These are phyloP conservation scores for Platyrinchus mystaceus DNA, from an alignment of 2,797 vertebrate genomes.

Conservation along the genomic window DNA sequence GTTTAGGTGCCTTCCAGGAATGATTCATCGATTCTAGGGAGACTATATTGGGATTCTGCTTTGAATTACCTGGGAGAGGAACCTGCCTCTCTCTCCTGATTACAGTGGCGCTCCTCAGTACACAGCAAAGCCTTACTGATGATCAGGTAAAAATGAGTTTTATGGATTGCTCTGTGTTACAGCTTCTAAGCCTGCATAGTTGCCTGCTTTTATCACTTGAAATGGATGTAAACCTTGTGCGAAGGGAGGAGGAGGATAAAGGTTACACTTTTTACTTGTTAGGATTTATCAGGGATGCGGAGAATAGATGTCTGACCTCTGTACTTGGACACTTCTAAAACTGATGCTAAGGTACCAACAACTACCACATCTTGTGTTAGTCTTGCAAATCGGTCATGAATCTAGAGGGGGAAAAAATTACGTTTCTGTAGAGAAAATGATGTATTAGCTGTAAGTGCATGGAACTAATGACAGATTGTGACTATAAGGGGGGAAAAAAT, in stretches of 20 bases:
- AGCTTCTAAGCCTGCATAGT: neutral
- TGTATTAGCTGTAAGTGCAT: neutral
- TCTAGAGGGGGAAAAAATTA: neutral
- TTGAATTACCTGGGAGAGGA: neutral
- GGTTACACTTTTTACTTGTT: neutral
- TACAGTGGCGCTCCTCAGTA: neutral
- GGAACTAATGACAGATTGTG: neutral
- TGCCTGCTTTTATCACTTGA: neutral
- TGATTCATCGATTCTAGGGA: neutral
- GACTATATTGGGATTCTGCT: neutral
- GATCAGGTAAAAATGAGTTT: neutral
- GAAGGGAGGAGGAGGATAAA: neutral
- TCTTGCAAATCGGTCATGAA: accelerated
- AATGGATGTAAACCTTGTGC: neutral
- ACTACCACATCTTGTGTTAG: neutral
- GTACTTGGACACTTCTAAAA: neutral
- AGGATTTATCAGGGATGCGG: neutral
- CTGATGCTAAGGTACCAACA: neutral
- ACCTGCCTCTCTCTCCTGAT: neutral
- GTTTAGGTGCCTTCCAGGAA: neutral
- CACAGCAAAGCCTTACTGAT: neutral
- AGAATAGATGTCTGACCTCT: neutral
- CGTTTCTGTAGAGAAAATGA: neutral
- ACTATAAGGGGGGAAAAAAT: neutral
- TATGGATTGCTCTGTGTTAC: neutral